Evolutionary conservation across 2,797 vertebrate species (phyloP), one percentile per base, ranked within the genome.

Genomic region (Syngnathus acus): DNA sequence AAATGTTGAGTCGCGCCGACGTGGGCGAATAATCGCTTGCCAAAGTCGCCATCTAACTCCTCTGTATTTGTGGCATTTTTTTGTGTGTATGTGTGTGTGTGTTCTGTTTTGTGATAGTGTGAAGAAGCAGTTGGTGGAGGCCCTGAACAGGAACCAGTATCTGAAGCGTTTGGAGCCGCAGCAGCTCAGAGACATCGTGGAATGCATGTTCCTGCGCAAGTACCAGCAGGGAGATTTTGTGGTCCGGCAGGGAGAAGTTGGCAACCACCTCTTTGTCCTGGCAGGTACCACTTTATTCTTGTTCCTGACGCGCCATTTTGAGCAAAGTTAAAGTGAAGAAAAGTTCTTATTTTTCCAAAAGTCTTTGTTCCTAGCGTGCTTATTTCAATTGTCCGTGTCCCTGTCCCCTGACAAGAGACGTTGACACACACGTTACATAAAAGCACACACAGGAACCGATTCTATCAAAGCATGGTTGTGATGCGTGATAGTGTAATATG

Each of bases 121-220:
- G 73, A 97, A 97, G 90, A 94, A 93, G 82, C 92, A 93, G 64
- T 93, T 98, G 76, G 92, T 79, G 0, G 94, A 96, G 10, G 93
- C 95, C 55, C 89, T 98, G 72, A 94, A 92, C 78, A 95, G 89
- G 88, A 98, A 98, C 83, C 94, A 94, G 69, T 98, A 97, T 84
- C 86, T 97, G 86, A 94, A 92, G 87, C 86, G 94, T 60, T 81
- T 97, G 84, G 95, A 97, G 76, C 89, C 88, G 66, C 94, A 94
- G 80, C 95, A 95, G 88, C 86, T 96, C 79, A 89, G 85, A 80
- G 94, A 95, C 83, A 97, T 96, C 92, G 94, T 95, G 78, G 95
- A 98, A 84, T 97, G 95, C 55, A 96, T 97, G 95, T 95, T 97
- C 0, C 93, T 94, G 74, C 90, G 93, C 75, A 93, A 85, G 4